phyloP scores from a whole-genome alignment of 37 sponge, comb jelly and placozoan genomes.

The Ianthella basta region DNA sequence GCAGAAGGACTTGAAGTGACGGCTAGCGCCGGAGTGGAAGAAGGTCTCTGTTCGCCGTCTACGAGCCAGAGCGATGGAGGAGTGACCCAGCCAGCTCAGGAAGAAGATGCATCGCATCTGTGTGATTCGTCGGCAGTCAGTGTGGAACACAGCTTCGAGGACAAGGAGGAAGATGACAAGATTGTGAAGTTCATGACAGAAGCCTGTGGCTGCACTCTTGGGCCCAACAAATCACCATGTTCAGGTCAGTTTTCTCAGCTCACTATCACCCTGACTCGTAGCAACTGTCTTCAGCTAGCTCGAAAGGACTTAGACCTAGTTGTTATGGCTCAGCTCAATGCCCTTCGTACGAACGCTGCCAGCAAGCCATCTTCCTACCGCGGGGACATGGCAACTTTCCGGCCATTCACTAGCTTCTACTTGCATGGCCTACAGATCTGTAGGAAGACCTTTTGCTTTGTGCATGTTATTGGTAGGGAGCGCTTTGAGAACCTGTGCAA shows the following conservation, averaged over 20 bases:
- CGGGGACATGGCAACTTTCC: background rate
- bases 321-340: slow-evolving; percentile 14
- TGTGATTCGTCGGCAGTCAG: too few relatives aligned
- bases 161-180: background rate
- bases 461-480: background rate
- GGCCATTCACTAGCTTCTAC: background rate
- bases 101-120: too few relatives aligned
- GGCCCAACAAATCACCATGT: background rate
- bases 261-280: background rate
- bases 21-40: too few relatives aligned
- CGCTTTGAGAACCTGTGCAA: background rate
- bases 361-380: background rate
- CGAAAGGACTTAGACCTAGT: background rate
- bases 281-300: slow-evolving; percentile 11
- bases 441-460: background rate
- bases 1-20: too few relatives aligned
- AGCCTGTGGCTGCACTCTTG: slow-evolving; percentile 1
- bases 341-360: background rate
- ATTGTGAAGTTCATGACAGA: background rate
- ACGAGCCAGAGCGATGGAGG: too few relatives aligned
- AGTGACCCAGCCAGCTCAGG: too few relatives aligned
- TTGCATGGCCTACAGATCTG: slow-evolving; percentile 1
- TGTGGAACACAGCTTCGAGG: slow-evolving; percentile 17
- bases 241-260: background rate
- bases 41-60: too few relatives aligned